phyloP scores from a whole-genome alignment of 2,797 vertebrate species.

The Lycodopsis pacificus region DNA sequence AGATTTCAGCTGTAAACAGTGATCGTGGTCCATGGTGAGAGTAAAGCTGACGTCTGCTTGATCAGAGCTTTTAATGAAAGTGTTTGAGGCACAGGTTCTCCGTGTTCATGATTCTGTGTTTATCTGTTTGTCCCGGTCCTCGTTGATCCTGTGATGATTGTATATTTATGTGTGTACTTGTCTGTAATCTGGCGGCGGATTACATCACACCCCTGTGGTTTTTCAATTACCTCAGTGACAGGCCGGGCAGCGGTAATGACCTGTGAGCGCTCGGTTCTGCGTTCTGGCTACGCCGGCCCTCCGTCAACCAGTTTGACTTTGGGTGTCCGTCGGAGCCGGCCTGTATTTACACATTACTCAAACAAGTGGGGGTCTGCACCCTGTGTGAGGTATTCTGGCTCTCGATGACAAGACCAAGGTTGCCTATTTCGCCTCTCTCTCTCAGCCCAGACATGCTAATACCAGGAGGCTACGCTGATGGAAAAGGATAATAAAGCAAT shows the following conservation, averaged over 20 bases:
- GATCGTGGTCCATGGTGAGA: background rate
- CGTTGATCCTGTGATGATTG: conserved; percentile 55
- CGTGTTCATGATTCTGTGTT: conserved; percentile 48
- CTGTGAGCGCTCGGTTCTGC: conserved; percentile 76
- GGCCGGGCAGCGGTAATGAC: conserved; percentile 74
- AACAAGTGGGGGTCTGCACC: conserved; percentile 77
- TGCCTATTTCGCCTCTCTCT: conserved; percentile 35
- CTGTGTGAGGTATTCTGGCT: conserved; percentile 71
- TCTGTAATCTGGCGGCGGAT: conserved; percentile 69
- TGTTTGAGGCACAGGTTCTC: conserved; percentile 25
- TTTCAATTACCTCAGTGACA: conserved; percentile 72
- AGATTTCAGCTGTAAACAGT: conserved; percentile 18
- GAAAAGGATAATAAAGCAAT: conserved; percentile 62
- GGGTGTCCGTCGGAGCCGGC: conserved; percentile 76
- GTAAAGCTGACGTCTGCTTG: conserved; percentile 20
- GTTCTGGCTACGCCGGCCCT: conserved; percentile 64
- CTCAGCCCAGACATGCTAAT: conserved; percentile 52
- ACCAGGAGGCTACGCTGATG: conserved; percentile 55
- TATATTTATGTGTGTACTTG: conserved; percentile 71
- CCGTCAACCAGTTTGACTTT: conserved; percentile 81
- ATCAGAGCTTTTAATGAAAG: conserved; percentile 27
- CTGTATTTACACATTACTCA: conserved; percentile 80
- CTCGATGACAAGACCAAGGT: conserved; percentile 71
- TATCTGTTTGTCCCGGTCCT: conserved; percentile 42
- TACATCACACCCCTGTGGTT: conserved; percentile 77